A percentile compares a stretch with the other conserved stretches of the same genome.
These are phyloP conservation scores for Epinotia brunnichana DNA, from an alignment of 2,888 invertebrate species.

Conservation along the genomic window DNA sequence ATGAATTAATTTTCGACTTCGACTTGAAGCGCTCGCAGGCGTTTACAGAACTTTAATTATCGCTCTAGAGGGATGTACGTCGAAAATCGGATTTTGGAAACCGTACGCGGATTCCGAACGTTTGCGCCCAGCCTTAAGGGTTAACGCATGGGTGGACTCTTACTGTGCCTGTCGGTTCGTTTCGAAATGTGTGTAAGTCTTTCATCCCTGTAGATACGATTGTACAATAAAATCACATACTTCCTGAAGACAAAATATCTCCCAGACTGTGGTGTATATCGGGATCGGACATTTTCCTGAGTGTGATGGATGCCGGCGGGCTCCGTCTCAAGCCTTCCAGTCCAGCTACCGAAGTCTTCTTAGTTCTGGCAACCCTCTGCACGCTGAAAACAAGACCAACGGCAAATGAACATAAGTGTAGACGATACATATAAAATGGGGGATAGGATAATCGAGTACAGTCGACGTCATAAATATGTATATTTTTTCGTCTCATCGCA, in stretches of 20 bases:
- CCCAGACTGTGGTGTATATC: constrained; percentile 90
- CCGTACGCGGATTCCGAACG: too few relatives aligned
- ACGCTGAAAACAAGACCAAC: constrained; percentile 67
- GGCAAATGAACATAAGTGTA: not conserved
- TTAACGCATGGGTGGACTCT: too few relatives aligned
- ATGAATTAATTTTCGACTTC: too few relatives aligned
- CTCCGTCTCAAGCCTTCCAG: constrained; percentile 84
- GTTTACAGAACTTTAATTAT: too few relatives aligned
- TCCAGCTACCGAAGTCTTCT: constrained; percentile 90
- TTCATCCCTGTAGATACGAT: not conserved
- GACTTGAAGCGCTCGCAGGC: too few relatives aligned
- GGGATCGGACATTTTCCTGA: constrained; percentile 94
- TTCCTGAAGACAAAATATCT: constrained; percentile 79
- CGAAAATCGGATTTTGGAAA: too few relatives aligned
- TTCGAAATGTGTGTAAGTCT: too few relatives aligned
- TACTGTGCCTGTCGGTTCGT: too few relatives aligned
- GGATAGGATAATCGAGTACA: not conserved
- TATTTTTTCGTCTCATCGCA: too few relatives aligned
- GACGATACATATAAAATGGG: not conserved
- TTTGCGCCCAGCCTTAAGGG: too few relatives aligned
- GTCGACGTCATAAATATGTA: too few relatives aligned
- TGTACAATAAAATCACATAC: constrained; percentile 53
- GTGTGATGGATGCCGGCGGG: constrained; percentile 82
- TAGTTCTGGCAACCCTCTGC: constrained; percentile 86
- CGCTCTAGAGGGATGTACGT: too few relatives aligned